Evolutionary conservation across 2,888 invertebrate species (phyloP).

Genomic region (Torymus auratus): DNA sequence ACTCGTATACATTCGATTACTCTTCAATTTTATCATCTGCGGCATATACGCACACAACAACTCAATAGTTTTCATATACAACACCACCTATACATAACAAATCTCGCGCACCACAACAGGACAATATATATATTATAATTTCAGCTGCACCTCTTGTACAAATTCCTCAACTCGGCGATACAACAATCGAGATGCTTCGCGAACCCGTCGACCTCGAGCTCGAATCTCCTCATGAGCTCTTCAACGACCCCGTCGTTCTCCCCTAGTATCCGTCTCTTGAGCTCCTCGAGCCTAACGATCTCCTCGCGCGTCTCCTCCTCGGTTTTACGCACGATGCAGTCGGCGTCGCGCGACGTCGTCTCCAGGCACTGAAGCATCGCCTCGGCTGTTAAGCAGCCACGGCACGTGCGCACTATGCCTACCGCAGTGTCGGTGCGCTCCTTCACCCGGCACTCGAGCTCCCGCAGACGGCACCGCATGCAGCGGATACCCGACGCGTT

Average conservation of each 20-base stretch:
- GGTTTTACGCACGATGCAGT: not conserved
- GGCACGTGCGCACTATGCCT: conserved; percentile 35
- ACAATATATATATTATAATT: not conserved
- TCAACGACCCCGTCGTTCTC: not conserved
- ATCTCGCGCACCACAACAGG: no score
- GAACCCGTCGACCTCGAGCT: not conserved
- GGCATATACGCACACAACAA: no score
- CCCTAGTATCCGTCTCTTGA: not conserved
- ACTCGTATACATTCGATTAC: no score
- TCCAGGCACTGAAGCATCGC: not conserved
- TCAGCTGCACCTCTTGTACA: not conserved
- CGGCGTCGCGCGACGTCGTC: not conserved
- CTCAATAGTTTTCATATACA: no score
- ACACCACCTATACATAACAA: no score
- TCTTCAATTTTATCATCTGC: no score
- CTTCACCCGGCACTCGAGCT: conserved; percentile 20
- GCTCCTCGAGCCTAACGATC: not conserved
- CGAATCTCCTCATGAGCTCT: not conserved
- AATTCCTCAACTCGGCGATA: not conserved
- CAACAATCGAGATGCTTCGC: not conserved
- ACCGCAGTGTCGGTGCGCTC: conserved; percentile 40
- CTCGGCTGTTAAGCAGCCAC: not conserved
- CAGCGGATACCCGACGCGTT: conserved; percentile 12
- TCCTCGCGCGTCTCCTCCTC: not conserved
- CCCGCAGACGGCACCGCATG: not conserved